phyloP scores from a whole-genome alignment of 1,140 invertebrate species.

The Drosophila suzukii region DNA sequence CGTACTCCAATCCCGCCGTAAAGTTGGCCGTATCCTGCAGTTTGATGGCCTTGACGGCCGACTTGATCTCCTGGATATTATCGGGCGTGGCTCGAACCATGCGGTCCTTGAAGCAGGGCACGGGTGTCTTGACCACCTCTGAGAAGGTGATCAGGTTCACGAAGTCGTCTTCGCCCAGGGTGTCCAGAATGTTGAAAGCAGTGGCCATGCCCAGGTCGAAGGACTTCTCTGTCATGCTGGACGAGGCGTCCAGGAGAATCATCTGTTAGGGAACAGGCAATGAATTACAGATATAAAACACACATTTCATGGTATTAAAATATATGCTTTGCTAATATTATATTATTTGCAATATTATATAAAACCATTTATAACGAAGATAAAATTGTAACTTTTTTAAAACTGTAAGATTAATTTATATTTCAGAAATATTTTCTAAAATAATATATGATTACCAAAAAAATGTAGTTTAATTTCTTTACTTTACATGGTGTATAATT shows the following conservation, averaged over 20 bases:
- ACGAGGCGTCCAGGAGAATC: slow-evolving; percentile 95
- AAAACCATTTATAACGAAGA: no score
- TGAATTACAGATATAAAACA: background rate
- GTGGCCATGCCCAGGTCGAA: slow-evolving; percentile 94
- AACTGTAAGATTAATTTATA: no score
- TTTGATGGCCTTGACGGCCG: slow-evolving; percentile 88
- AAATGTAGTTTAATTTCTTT: no score
- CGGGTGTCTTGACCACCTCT: slow-evolving; percentile 90
- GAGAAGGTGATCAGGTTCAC: slow-evolving; percentile 96
- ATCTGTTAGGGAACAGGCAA: slow-evolving; percentile 83
- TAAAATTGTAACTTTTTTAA: no score
- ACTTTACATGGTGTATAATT: no score
- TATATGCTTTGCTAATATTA: background rate
- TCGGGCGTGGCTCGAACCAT: slow-evolving; percentile 95
- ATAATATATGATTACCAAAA: background rate
- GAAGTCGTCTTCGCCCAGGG: slow-evolving; percentile 97
- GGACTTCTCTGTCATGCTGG: slow-evolving; percentile 94
- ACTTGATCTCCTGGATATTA: slow-evolving; percentile 93
- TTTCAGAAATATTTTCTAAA: no score
- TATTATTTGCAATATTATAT: no score
- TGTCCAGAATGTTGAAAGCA: slow-evolving; percentile 94
- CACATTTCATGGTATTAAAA: background rate
- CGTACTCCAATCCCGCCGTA: slow-evolving; percentile 94
- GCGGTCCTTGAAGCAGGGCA: slow-evolving; percentile 94
- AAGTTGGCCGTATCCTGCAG: slow-evolving; percentile 95